phyloP scores from a whole-genome alignment of 2,888 invertebrate species.

The Hoplodrina blanda region DNA sequence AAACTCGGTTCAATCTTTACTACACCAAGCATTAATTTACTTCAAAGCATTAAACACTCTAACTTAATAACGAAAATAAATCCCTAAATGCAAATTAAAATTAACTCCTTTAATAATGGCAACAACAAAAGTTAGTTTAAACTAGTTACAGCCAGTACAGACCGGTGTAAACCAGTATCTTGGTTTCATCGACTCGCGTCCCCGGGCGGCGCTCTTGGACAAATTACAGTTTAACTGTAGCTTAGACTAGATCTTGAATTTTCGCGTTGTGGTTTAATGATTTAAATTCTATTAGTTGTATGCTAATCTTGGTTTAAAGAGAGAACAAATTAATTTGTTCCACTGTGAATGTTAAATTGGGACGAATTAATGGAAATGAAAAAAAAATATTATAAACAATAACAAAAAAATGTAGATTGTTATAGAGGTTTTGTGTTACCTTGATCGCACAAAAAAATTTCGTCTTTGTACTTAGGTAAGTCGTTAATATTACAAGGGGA shows the following conservation, averaged over 20 bases:
- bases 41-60: constrained; percentile 20
- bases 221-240: constrained; percentile 55
- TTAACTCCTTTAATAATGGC: constrained; percentile 34
- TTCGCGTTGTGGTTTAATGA: constrained; percentile 32
- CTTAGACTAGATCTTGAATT: constrained; percentile 43
- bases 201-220: constrained; percentile 42
- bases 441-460: too few relatives aligned
- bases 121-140: constrained; percentile 47
- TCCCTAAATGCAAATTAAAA: constrained; percentile 43
- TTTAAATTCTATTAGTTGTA: constrained; percentile 37
- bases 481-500: too few relatives aligned
- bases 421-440: too few relatives aligned
- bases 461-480: too few relatives aligned
- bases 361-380: neutral
- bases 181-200: constrained; percentile 45
- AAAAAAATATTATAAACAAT: too few relatives aligned
- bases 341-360: neutral
- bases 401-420: too few relatives aligned
- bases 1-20: constrained; percentile 24
- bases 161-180: constrained; percentile 48
- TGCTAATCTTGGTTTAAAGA: constrained; percentile 27
- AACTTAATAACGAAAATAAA: constrained; percentile 35
- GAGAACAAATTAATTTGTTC: neutral
- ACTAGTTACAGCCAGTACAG: constrained; percentile 43
- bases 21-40: constrained; percentile 20